A percentile compares a stretch with the other conserved stretches of the same genome.
Evolutionary conservation across 1,140 invertebrate species (phyloP).

Genomic region (Pectinophora gossypiella): DNA sequence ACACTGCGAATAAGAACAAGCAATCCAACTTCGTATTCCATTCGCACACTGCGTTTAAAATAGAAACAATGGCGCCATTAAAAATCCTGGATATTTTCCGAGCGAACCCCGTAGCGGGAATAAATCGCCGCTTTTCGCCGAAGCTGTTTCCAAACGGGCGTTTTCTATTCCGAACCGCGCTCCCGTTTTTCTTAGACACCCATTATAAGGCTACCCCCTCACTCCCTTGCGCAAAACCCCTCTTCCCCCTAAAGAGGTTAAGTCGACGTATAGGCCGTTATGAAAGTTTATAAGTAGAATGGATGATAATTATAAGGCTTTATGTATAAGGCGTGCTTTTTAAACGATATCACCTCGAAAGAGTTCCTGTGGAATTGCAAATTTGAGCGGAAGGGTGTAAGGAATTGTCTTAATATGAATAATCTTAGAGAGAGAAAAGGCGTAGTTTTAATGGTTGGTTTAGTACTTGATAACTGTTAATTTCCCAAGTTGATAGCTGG

Average conservation of each 20-base stretch:
- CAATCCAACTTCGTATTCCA: conserved; percentile 63
- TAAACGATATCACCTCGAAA: conserved; percentile 48
- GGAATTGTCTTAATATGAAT: too few relatives aligned
- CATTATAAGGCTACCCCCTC: conserved; percentile 48
- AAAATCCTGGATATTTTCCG: conserved; percentile 73
- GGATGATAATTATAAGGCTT: conserved; percentile 72
- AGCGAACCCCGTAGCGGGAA: conserved; percentile 65
- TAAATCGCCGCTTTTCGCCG: conserved; percentile 73
- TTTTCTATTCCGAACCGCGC: conserved; percentile 72
- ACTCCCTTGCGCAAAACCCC: conserved; percentile 8
- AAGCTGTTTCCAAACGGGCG: conserved; percentile 72
- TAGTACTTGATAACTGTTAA: too few relatives aligned
- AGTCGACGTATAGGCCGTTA: conserved; percentile 74
- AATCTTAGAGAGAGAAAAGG: too few relatives aligned
- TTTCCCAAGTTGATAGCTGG: too few relatives aligned
- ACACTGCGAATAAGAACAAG: too few relatives aligned
- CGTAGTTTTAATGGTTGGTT: too few relatives aligned
- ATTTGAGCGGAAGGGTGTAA: conserved; percentile 12
- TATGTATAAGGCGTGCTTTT: conserved; percentile 63
- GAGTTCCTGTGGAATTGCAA: conserved; percentile 28
- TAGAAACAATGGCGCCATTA: conserved; percentile 72
- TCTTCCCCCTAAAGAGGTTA: conserved; percentile 61
- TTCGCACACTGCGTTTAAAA: conserved; percentile 70
- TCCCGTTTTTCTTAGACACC: conserved; percentile 72
- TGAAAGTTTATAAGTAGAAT: conserved; percentile 75